Base-by-base conservation (phyloP, 2,113 vertebrate genomes). In the Struthio camelus region DNA sequence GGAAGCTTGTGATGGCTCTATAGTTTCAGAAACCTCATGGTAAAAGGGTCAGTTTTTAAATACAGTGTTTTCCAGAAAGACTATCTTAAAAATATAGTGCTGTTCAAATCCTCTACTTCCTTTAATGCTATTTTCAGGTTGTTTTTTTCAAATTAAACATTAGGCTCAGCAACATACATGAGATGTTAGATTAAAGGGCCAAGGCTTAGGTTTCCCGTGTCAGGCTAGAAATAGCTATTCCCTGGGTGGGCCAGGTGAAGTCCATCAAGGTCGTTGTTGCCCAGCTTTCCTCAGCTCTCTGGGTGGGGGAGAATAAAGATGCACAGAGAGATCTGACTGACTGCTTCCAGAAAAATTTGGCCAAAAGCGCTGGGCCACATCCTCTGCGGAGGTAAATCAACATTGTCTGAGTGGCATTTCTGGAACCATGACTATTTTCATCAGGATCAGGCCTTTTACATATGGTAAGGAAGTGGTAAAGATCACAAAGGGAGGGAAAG, bases 201-300 rank as follows among this genome's bases (percentile, higher is more conserved):
- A 67, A 80, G 82, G 88, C 90, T 97, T 97, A 95, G 94, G 94
- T 96, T 98, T 98, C 96, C 97, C 58, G 0, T 96, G 91, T 91
- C 89, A 28, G 30, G 94, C 96, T 97, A 93, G 96, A 98, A 98
- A 98, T 98, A 98, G 97, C 95, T 87, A 58, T 98, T 93, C 84
- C 75, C 93, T 98, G 97, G 97, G 98, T 98, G 98, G 97, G 97
- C 97, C 97, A 98, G 98, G 98, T 98, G 86, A 97, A 98, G 76
- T 56, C 44, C 34, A 97, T 83, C 95, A 90, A 94, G 85, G 77
- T 97, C 97, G 80, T 93, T 97, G 96, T 97, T 90, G 46, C 87
- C 86, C 42, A 25, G 82, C 87, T 97, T 97, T 92, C 92, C 90
- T 76, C 87, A 83, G 85, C 59, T 88, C 85, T 94, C 83, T 96